Evolutionary conservation across 1,140 invertebrate genomes (phyloP), one percentile per base, ranked within the genome.

Genomic region (Ceratina calcarata): DNA sequence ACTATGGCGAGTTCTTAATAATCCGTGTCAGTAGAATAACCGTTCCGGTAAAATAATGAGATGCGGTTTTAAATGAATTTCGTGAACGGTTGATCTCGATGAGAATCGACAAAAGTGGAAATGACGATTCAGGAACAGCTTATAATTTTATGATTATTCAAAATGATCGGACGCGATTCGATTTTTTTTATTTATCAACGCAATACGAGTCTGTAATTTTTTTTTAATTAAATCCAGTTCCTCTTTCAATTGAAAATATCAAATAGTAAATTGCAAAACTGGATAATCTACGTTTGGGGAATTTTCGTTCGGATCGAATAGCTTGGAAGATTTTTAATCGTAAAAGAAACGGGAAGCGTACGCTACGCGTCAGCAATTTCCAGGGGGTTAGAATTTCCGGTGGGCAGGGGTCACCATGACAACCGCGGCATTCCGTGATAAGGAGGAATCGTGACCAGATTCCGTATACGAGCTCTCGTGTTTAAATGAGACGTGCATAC

Each of bases 401-500:
- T 45, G 22, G 24, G 24, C 18, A n/a, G 57, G 49, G 45, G 16
- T 80, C 57, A 15, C 72, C 78, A 75, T 61, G 78, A 66, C 78
- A 22, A 80, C 78, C 49, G 18, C 65, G 45, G 73, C 78, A 61
- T 76, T 68, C 55, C 78, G 65, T 76, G 78, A 80, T 80, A 80
- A 80, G 55, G 57, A 68, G 78, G 22, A 80, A 80, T 76, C 78
- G 78, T 80, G 78, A 80, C 72, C 65, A 55, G 78, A 76, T 80
- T 80, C 55, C 72, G 49, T 68, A 55, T 68, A 72, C 49, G 60
- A 24, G 68, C 51, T 55, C 55, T 61, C 27, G 20, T 20, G 76
- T 78, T 78, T 71, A 78, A 65, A 78, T 3, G 60, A 78, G 62
- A 51, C 51, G 55, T 65, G 55, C 75, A 24, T 55, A 70, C 16